Base-by-base conservation (phyloP, 1,140 invertebrate genomes). In the Sogatella furcifera region DNA sequence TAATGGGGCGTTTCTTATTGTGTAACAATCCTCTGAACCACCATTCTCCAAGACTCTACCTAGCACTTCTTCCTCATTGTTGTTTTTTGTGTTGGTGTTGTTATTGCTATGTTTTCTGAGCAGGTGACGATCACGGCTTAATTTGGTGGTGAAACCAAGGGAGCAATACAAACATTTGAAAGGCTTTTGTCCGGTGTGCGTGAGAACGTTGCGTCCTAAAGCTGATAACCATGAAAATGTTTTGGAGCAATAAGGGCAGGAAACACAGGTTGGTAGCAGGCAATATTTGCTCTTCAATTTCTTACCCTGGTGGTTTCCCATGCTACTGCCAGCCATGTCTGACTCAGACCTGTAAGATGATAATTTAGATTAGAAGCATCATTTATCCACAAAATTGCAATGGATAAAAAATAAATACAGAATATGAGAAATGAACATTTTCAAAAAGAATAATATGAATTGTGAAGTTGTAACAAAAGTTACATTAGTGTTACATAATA, bases 181-280 rank as follows among this genome's bases (percentile, higher is more conserved):
- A 0, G 95, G 95, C 69, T 97, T 97, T 71, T 97, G 92, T 4
- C 95, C 95, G 5, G 92, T 96, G 68, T 96, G 92, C 0, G 92
- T 96, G 0, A 95, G 79, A 22, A 97, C 89, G 72, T 97, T 94
- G 3, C 94, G 80, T 4, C 92, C 81, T 10, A 98, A 77, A 0
- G 94, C 97, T 13, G 92, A 95, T 4, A 89, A 89, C 95, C 95
- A 98, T 0, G 95, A 95, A 71, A 98, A 98, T 68, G 91, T 90
- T 22, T 93, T 80, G 52, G 86, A 80, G 72, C 95, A 98, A 68
- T 91, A 95, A 0, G 91, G 91, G 70, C 95, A 98, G 10, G 86
- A 84, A 0, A 92, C 90, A 44, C 93, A 81, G 70, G 97, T 95
- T 1, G 94, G 94, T 0, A 94, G 93, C 68, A 95, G 81, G 28